Evolutionary conservation across 2,888 invertebrate species (phyloP).

Genomic region (Troides helena): DNA sequence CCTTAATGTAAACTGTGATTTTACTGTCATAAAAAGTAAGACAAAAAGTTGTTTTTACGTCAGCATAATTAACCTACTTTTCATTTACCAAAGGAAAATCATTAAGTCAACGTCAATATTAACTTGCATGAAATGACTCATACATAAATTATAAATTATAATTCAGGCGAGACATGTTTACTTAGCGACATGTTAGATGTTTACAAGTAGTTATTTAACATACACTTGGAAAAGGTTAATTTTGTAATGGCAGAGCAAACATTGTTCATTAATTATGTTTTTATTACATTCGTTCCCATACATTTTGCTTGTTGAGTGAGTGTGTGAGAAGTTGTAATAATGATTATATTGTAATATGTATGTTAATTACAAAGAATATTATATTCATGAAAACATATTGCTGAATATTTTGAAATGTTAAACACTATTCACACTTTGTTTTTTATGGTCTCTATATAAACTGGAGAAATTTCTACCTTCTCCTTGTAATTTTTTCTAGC

Average conservation of each 20-base stretch:
- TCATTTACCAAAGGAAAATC: background rate
- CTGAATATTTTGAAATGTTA: too few species aligned
- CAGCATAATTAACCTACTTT: background rate
- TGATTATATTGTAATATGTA: too few species aligned
- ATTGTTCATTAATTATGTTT: background rate
- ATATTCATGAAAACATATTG: too few species aligned
- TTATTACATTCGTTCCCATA: conserved; percentile 2
- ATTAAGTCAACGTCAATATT: conserved; percentile 10
- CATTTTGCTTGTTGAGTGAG: too few species aligned
- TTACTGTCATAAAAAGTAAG: background rate
- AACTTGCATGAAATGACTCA: conserved; percentile 5
- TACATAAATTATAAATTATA: conserved; percentile 8
- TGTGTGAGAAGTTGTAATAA: too few species aligned
- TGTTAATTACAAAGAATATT: too few species aligned
- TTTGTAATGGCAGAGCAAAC: background rate
- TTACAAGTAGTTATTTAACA: background rate
- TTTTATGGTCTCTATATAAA: too few species aligned
- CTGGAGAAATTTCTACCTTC: too few species aligned
- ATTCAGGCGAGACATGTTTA: conserved; percentile 8
- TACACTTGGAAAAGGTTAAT: conserved; percentile 5
- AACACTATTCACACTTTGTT: too few species aligned
- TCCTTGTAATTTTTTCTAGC: too few species aligned
- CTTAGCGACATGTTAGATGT: conserved; percentile 11
- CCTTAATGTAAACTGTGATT: background rate
- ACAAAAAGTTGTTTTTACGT: background rate